Conservation (phyloP, 2,113 vertebrate species). For the Martes martes region DNA sequence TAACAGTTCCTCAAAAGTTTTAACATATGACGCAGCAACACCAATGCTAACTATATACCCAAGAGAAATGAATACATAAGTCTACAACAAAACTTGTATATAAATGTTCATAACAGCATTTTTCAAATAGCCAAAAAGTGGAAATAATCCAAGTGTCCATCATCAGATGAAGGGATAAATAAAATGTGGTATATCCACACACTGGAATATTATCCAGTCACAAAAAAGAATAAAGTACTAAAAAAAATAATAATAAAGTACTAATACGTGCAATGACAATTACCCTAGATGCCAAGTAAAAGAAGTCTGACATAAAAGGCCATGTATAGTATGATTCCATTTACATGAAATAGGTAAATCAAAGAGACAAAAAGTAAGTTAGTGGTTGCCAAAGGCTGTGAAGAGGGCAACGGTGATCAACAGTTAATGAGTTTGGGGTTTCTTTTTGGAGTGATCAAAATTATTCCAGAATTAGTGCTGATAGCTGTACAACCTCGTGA, state of each 20-base stretch:
- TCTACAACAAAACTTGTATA: conserved; percentile 9
- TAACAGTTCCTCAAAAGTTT: not conserved
- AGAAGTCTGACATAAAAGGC: not conserved
- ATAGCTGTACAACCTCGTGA: not conserved
- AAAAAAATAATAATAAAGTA: not conserved
- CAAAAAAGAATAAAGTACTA: not conserved
- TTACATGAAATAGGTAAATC: not conserved
- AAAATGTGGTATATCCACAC: not conserved
- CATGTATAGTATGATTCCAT: not conserved
- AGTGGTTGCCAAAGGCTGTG: not conserved
- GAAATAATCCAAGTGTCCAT: not conserved
- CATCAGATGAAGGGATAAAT: not conserved
- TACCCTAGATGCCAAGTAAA: not conserved
- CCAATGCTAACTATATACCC: not conserved
- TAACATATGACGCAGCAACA: not conserved
- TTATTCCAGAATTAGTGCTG: not conserved
- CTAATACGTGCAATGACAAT: not conserved
- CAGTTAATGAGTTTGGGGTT: not conserved
- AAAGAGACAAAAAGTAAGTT: conserved; percentile 26
- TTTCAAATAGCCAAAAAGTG: not conserved
- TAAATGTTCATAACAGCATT: not conserved
- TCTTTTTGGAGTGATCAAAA: conserved; percentile 23
- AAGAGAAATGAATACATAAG: not conserved
- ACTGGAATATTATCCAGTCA: not conserved
- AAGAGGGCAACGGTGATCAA: not conserved